Percentiles rank a stretch among this genome's conserved stretches.
phyloP scores from a whole-genome alignment of 2,797 vertebrate genomes.

The Melanotaenia maccullochi region DNA sequence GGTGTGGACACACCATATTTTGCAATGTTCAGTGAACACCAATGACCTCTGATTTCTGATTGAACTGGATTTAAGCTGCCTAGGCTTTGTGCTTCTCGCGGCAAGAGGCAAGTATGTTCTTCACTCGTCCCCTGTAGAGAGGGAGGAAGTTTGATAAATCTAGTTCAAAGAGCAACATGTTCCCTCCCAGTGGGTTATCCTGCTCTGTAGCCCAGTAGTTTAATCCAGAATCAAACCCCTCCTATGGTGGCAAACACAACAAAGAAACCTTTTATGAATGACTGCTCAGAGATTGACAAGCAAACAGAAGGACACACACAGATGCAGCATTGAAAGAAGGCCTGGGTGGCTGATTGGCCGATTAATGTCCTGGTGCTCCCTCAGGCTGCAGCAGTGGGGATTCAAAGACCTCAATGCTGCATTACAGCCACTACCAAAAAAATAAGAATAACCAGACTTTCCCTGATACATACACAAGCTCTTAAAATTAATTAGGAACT shows the following conservation, averaged over 20 bases:
- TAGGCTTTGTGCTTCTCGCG: slow-evolving; percentile 29
- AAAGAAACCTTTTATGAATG: slow-evolving; percentile 44
- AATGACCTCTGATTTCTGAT: slow-evolving; percentile 16
- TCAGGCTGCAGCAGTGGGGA: slow-evolving; percentile 28
- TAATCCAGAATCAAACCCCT: slow-evolving; percentile 65
- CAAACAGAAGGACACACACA: slow-evolving; percentile 22
- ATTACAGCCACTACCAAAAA: slow-evolving; percentile 14
- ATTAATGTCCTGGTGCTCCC: slow-evolving; percentile 4
- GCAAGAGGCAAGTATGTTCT: slow-evolving; percentile 23
- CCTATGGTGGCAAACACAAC: slow-evolving; percentile 51
- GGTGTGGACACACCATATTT: slow-evolving; percentile 7
- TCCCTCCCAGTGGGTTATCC: slow-evolving; percentile 67
- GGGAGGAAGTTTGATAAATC: slow-evolving; percentile 37
- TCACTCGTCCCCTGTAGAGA: slow-evolving; percentile 21
- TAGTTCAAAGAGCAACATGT: slow-evolving; percentile 66
- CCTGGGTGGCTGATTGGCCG: slow-evolving; percentile 52
- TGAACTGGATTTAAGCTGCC: slow-evolving; percentile 23
- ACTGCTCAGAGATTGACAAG: slow-evolving; percentile 31
- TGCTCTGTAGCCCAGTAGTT: slow-evolving; percentile 39
- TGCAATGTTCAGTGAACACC: slow-evolving; percentile 3
- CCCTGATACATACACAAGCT: not conserved
- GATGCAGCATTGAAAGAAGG: slow-evolving; percentile 29
- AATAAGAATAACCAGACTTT: slow-evolving; percentile 25
- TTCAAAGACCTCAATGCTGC: slow-evolving; percentile 25
- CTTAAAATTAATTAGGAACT: slow-evolving; percentile 26